These are phyloP conservation scores for Pseudochromis fuscus DNA, from an alignment of 2,797 vertebrate genomes.

Conservation along the genomic window DNA sequence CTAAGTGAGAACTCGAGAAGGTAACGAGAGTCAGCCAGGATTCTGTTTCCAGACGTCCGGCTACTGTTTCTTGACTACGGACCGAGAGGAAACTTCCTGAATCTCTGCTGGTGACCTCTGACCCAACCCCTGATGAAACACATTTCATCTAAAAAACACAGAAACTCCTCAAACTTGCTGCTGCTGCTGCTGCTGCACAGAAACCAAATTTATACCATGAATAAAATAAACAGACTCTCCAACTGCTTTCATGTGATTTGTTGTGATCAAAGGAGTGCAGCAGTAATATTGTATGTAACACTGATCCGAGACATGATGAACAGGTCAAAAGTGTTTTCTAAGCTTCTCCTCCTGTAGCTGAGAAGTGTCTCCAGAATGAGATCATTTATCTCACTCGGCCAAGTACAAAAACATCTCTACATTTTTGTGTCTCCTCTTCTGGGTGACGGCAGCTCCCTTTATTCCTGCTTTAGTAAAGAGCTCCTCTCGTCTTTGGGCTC, in stretches of 20 bases:
- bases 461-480: constrained; percentile 25
- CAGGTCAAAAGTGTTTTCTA: constrained; percentile 28
- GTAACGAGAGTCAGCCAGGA: constrained; percentile 52
- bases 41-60: constrained; percentile 45
- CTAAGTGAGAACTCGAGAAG: constrained; percentile 64
- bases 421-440: constrained; percentile 20
- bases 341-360: constrained; percentile 25
- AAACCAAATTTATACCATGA: constrained; percentile 19
- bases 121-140: neutral
- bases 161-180: neutral
- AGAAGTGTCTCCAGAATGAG: constrained; percentile 24
- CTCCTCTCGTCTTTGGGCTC: constrained; percentile 29
- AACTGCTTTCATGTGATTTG: neutral
- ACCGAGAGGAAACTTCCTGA: constrained; percentile 24
- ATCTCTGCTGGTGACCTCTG: neutral
- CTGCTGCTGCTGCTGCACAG: neutral
- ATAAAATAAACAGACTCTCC: neutral
- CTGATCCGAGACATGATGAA: constrained; percentile 25
- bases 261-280: constrained; percentile 13
- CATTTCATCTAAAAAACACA: neutral
- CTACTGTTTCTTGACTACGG: constrained; percentile 28
- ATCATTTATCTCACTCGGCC: constrained; percentile 22
- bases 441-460: constrained; percentile 29
- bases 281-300: neutral
- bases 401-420: constrained; percentile 19